Conservation (phyloP, 2,797 vertebrate species). For the Cuniculus paca region DNA sequence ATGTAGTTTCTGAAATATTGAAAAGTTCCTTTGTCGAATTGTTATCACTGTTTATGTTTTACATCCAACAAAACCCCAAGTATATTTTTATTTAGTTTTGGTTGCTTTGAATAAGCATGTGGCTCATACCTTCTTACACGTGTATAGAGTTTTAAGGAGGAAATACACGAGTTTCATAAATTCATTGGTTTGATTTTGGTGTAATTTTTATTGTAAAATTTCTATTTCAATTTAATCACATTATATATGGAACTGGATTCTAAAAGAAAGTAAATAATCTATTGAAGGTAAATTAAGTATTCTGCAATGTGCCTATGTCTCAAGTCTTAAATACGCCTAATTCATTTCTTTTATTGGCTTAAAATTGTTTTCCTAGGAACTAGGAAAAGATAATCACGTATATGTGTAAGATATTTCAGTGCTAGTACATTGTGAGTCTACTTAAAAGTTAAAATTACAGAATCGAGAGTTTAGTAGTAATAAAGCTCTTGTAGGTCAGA, state of each 20-base stretch:
- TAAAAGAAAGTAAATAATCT: conserved; percentile 8
- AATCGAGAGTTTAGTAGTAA: neutral
- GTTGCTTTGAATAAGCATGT: neutral
- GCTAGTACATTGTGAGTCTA: neutral
- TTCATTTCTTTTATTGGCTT: neutral
- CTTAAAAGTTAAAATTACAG: neutral
- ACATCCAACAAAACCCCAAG: conserved; percentile 2
- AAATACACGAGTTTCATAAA: neutral
- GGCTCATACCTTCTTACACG: neutral
- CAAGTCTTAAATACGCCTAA: neutral
- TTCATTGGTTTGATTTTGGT: neutral
- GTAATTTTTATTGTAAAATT: conserved; percentile 36
- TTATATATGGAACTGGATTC: conserved; percentile 15
- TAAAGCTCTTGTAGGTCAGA: neutral
- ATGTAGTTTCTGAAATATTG: conserved; percentile 64
- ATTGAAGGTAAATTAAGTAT: neutral
- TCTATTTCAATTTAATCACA: conserved; percentile 21
- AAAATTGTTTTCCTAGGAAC: neutral
- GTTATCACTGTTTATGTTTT: conserved; percentile 56
- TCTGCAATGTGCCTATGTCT: neutral
- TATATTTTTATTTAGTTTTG: conserved; percentile 30
- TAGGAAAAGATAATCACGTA: neutral
- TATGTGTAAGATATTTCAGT: neutral
- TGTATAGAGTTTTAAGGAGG: neutral
- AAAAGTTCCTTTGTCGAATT: conserved; percentile 61